These are phyloP conservation scores for Conops quadrifasciatus DNA, from an alignment of 2,888 invertebrate genomes.

Conservation along the genomic window DNA sequence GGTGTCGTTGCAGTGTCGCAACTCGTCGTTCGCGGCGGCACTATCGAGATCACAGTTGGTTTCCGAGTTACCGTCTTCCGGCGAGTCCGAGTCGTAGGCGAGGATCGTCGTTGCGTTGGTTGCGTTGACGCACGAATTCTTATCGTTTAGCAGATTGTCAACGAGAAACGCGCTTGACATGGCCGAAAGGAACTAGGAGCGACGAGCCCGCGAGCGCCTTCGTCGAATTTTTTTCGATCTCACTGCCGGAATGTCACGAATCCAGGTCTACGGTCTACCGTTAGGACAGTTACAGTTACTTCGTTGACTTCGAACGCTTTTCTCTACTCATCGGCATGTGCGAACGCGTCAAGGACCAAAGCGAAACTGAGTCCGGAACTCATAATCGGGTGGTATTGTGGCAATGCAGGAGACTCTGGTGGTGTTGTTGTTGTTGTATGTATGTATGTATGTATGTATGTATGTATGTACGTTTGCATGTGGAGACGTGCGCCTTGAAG, in stretches of 20 bases:
- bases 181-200: conserved; percentile 11
- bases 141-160: conserved; percentile 63
- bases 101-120: conserved; percentile 46
- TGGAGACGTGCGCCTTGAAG: conserved; percentile 13
- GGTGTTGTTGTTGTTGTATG: neutral
- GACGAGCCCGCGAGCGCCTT: too few species aligned
- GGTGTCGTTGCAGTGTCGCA: conserved; percentile 17
- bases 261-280: neutral
- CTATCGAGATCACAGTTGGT: conserved; percentile 49
- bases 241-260: neutral
- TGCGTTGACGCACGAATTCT: conserved; percentile 43
- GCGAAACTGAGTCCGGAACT: conserved; percentile 50
- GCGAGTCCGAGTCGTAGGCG: conserved; percentile 38
- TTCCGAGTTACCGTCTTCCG: conserved; percentile 44
- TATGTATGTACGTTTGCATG: conserved; percentile 11
- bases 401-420: neutral
- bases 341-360: conserved; percentile 54
- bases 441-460: neutral
- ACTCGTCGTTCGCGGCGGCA: conserved; percentile 25
- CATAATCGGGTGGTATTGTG: too few species aligned
- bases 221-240: neutral
- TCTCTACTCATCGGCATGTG: conserved; percentile 39
- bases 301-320: neutral
- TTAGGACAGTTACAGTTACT: neutral
- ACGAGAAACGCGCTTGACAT: conserved; percentile 65